Evolutionary conservation across 2,888 invertebrate species (phyloP), one percentile per base, ranked within the genome.

Genomic region (Branchellion lobata): DNA sequence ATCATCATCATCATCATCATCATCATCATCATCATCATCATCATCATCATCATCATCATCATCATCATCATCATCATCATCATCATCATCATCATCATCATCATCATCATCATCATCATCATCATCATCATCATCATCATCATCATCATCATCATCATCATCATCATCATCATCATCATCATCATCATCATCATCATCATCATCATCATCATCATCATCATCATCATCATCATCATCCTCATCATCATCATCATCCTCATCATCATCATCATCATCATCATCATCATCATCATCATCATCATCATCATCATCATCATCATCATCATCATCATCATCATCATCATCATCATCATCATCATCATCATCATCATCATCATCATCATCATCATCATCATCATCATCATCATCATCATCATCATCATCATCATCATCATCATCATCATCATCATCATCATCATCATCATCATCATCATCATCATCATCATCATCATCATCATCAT

Each of bases 211-310:
- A 65, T 65, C 65, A 65, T 11, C 65, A 65, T 65, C 65, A 27
- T 65, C 65, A 65, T 65, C 65, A 65, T 65, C 65, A 65, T 65
- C 65, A 65, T 65, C 65, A 65, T 65, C 65, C 29, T 65, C 65
- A 65, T 65, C 65, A 65, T 65, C 65, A 21, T 65, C 65, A 65
- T 65, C 65, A 65, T 65, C 65, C 3, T 65, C 65, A 27, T 65
- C 65, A 8, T 65, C n/a, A 65, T 65, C 29, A 27, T 65, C 65
- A 27, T 65, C 29, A 27, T 65, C 65, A 8, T 65, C 65, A 27
- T 65, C 65, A 8, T 65, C 65, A 65, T 65, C 65, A 21, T 65
- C 65, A 65, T 65, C 65, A 65, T 65, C 65, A 27, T 65, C 65
- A 3, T 65, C 65, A 65, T 65, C 65, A 65, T 65, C 65, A 21